Evolutionary conservation across 1,140 invertebrate species (phyloP), one percentile per base, ranked within the genome.

Genomic region (Scaptodrosophila lebanonensis): DNA sequence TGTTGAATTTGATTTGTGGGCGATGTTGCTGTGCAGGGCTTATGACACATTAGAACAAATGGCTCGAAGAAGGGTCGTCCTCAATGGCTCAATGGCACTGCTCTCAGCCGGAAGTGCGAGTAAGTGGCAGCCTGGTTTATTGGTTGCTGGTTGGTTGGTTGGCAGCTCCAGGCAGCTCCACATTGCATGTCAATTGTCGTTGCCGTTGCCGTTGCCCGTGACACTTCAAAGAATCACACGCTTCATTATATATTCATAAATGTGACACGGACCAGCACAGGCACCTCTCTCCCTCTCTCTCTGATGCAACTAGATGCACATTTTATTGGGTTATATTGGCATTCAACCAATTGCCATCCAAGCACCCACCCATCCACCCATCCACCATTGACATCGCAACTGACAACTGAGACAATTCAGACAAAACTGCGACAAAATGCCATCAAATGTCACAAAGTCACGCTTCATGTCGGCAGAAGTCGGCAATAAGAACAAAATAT

Each of bases 391-490:
- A n/a, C n/a, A n/a, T n/a, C n/a, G n/a, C n/a, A n/a, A n/a, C n/a
- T n/a, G n/a, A n/a, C n/a, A n/a, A n/a, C n/a, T n/a, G n/a, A n/a
- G n/a, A n/a, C n/a, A n/a, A n/a, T n/a, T n/a, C n/a, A n/a, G 50
- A 51, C 52, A 54, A 68, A 62, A 51, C 51, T 39, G 54, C 49
- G 71, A 63, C 66, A 60, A 79, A 67, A 58, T 79, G 72, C 73
- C 72, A 79, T 79, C 72, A 77, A 79, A 77, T 77, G 68, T 77
- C 72, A 77, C 35, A 72, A 77, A 79, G 73, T 79, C 72, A 77
- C 73, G 73, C 72, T 73, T 67, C 58, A 16, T 25, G 22, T 11
- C 25, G 47, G 30, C 20, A 48, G 43, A 60, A 66, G 52, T 57
- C 17, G 36, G 17, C 15, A 32, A 45, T 30, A 45, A 4, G 9